Evolutionary conservation across 2,888 invertebrate species (phyloP), one percentile per base, ranked within the genome.

Genomic region (Ctena decussata): DNA sequence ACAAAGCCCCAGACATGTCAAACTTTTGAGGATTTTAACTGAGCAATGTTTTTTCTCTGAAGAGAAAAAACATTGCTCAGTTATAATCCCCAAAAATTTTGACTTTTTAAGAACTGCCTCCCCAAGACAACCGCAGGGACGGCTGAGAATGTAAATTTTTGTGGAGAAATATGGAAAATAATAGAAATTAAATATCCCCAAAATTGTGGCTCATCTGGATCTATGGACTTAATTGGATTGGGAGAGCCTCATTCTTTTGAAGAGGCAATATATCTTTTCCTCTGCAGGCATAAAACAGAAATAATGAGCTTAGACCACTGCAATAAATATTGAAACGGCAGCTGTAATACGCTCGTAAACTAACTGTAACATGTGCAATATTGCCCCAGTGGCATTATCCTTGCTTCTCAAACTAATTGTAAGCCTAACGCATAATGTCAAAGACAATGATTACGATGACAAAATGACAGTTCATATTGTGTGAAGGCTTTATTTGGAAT

Each of bases 221-320:
- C n/a, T n/a, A n/a, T n/a, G n/a, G n/a, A n/a, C n/a, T n/a, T n/a
- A n/a, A n/a, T n/a, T n/a, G n/a, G n/a, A n/a, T n/a, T n/a, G n/a
- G n/a, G n/a, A n/a, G n/a, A n/a, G n/a, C n/a, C 57, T 57, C 15
- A 1, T 2, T n/a, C n/a, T 57, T 32, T 35, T 65, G 18, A 65
- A 65, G 65, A 65, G 65, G 35, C 65, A 65, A 65, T 65, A 65
- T 65, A 65, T 65, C 30, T 65, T 65, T 65, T 65, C 65, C 53
- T 24, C 65, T 18, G 24, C 8, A 30, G 60, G 65, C 65, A 65
- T 24, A 65, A 65, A 65, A 65, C 65, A 65, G 65, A 3, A 65
- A 65, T 65, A 35, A 65, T 65, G 65, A 12, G 35, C 35, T 35
- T 21, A 32, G 35, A 27, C 65, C 65, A 21, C 21, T 35, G 65